Conservation (phyloP, 2,113 vertebrate species). For the Hyperopisus bebe region DNA sequence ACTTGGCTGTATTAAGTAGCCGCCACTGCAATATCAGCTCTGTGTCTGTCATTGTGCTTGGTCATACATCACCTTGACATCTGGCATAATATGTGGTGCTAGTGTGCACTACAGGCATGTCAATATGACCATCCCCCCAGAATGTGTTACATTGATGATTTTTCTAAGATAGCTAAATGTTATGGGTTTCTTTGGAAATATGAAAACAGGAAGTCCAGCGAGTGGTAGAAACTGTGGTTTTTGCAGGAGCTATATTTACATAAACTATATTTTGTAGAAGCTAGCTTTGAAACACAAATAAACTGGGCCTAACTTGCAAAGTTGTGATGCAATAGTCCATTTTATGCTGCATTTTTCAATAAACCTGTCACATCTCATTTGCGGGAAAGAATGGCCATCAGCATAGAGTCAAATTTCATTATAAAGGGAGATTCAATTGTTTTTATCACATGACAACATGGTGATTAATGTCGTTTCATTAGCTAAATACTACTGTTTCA, state of each 20-base stretch:
- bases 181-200: neutral
- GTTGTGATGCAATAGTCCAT: no score
- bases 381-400: no score
- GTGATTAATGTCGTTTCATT: no score
- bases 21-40: neutral
- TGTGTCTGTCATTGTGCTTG: neutral
- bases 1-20: neutral
- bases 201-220: neutral
- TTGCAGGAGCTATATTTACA: neutral
- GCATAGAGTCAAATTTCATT: no score
- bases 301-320: no score
- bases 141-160: neutral
- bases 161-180: neutral
- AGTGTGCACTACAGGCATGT: neutral
- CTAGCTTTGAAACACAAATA: neutral
- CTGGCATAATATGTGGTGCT: neutral
- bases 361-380: no score
- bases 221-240: neutral
- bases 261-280: neutral
- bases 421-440: neutral
- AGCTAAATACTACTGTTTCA: no score
- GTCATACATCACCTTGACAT: neutral
- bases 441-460: neutral
- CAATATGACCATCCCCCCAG: neutral
- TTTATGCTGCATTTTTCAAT: no score